phyloP scores from a whole-genome alignment of 2,888 invertebrate species.

The Eupeodes latifasciatus region DNA sequence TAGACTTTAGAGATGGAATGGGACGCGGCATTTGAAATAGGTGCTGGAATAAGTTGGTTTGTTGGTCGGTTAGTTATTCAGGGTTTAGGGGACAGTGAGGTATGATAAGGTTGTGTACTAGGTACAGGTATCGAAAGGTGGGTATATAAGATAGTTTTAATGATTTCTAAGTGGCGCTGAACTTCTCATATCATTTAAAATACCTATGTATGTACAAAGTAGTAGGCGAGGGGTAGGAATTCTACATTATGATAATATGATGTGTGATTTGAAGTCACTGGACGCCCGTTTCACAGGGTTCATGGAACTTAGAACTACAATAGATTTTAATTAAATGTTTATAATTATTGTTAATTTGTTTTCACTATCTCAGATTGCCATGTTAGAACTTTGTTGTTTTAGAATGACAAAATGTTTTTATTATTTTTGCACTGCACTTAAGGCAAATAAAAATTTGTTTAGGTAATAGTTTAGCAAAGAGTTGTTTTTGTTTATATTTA shows the following conservation, averaged over 20 bases:
- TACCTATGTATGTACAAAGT: not conserved
- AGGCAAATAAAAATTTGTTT: too few relatives aligned
- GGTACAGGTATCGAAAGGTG: not conserved
- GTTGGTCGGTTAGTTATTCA: not conserved
- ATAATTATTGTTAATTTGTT: too few relatives aligned
- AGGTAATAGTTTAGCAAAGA: too few relatives aligned
- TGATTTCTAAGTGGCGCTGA: slow-evolving; percentile 51
- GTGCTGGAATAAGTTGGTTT: too few relatives aligned
- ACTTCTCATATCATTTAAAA: slow-evolving; percentile 49
- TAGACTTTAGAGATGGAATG: not conserved
- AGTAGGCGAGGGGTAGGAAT: not conserved
- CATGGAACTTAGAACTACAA: slow-evolving; percentile 21
- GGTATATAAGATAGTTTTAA: slow-evolving; percentile 26
- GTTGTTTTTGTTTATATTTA: too few relatives aligned
- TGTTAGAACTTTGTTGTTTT: too few relatives aligned
- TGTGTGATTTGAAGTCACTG: slow-evolving; percentile 13
- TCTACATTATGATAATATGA: slow-evolving; percentile 8
- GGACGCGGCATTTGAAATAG: not conserved
- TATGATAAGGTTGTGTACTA: not conserved
- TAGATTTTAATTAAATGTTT: not conserved
- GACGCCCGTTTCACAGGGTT: not conserved
- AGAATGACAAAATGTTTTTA: too few relatives aligned
- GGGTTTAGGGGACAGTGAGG: not conserved
- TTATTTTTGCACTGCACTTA: too few relatives aligned
- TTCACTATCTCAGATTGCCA: too few relatives aligned